These are phyloP conservation scores for Drosophila lacteicornis DNA, from an alignment of 1,140 invertebrate species.

Conservation along the genomic window DNA sequence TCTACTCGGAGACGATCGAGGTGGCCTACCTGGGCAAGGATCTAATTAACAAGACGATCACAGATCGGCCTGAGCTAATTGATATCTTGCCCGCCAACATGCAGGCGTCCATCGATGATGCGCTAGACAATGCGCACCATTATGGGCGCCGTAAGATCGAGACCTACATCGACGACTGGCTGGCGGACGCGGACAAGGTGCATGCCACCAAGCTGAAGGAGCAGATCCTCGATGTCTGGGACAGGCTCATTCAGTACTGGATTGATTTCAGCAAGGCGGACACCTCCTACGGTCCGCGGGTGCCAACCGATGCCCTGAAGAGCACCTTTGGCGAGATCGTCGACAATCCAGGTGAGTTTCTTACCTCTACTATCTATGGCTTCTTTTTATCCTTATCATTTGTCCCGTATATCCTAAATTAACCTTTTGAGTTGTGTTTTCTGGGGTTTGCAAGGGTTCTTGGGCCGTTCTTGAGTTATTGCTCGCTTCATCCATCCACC, in stretches of 20 bases:
- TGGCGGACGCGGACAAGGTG: slow-evolving; percentile 92
- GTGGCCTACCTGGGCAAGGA: slow-evolving; percentile 95
- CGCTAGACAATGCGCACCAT: slow-evolving; percentile 95
- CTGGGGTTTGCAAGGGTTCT: slow-evolving; percentile 25
- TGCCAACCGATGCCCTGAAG: slow-evolving; percentile 88
- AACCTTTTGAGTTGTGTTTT: slow-evolving; percentile 33
- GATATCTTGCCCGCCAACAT: slow-evolving; percentile 90
- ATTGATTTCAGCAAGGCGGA: slow-evolving; percentile 88
- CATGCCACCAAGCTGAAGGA: slow-evolving; percentile 95
- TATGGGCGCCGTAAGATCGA: slow-evolving; percentile 88
- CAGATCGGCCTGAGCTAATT: slow-evolving; percentile 94
- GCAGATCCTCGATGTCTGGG: slow-evolving; percentile 96
- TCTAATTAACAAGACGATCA: slow-evolving; percentile 95
- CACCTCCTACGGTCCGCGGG: slow-evolving; percentile 88
- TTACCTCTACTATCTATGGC: not conserved
- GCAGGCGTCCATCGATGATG: slow-evolving; percentile 91
- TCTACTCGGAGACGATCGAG: slow-evolving; percentile 97
- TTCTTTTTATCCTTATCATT: slow-evolving; percentile 33
- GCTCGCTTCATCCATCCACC: slow-evolving; percentile 39
- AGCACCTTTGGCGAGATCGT: slow-evolving; percentile 87
- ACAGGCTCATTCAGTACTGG: slow-evolving; percentile 96
- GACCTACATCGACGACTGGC: slow-evolving; percentile 86
- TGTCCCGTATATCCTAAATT: slow-evolving; percentile 25
- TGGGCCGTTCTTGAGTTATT: slow-evolving; percentile 20
- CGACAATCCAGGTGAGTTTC: slow-evolving; percentile 79